Conservation (phyloP, 2,113 vertebrate genomes). For the Rissa tridactyla region DNA sequence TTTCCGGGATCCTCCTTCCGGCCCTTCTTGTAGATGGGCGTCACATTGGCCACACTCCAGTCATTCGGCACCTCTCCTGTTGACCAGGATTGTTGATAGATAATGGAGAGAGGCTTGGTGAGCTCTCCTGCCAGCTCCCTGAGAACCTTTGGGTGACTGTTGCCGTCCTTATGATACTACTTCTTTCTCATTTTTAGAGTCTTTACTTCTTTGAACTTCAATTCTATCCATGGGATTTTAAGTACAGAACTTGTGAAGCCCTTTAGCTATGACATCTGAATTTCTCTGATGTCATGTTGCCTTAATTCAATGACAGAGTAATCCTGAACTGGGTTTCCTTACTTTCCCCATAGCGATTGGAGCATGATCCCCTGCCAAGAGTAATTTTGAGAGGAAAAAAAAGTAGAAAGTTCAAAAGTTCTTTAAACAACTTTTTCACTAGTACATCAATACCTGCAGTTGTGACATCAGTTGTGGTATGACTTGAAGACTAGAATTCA, state of each 20-base stretch:
- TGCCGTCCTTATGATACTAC: neutral
- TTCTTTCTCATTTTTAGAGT: neutral
- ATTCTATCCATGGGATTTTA: neutral
- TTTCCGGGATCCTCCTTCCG: too few relatives aligned
- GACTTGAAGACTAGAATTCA: neutral
- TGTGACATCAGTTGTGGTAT: neutral
- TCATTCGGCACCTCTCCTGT: too few relatives aligned
- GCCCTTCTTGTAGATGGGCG: too few relatives aligned
- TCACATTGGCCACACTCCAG: too few relatives aligned
- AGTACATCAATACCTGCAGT: neutral
- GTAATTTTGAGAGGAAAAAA: neutral
- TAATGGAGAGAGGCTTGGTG: too few relatives aligned
- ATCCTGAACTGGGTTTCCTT: neutral
- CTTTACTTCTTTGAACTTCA: neutral
- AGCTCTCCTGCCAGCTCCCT: too few relatives aligned
- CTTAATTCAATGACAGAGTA: neutral
- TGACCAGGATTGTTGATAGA: too few relatives aligned
- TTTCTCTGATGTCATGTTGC: neutral
- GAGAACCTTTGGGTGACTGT: neutral
- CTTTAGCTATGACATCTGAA: neutral
- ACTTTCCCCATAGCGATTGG: neutral
- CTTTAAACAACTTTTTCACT: neutral
- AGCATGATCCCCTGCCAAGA: neutral
- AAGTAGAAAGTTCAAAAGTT: neutral
- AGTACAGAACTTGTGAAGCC: neutral